Percentiles rank a stretch among this genome's conserved stretches.
Evolutionary conservation across 2,888 invertebrate species (phyloP).

Genomic region (Pseudococcus longispinus): DNA sequence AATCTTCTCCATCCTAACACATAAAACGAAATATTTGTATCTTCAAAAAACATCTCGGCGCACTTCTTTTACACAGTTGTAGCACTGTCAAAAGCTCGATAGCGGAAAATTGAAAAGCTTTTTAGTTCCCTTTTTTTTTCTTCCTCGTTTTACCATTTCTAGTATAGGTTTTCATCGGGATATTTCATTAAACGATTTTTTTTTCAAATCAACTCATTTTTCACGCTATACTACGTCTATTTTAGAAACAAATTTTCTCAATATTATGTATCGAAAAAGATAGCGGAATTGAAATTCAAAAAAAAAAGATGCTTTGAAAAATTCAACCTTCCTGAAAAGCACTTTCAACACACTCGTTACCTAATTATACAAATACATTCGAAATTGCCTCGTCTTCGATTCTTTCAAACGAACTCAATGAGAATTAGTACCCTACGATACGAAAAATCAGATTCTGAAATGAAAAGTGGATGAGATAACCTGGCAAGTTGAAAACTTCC

Average conservation of each 20-base stretch:
- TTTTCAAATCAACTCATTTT: not conserved
- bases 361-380: no score
- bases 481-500: no score
- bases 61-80: constrained; percentile 3
- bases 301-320: not conserved
- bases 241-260: not conserved
- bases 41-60: constrained; percentile 37
- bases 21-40: constrained; percentile 50
- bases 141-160: not conserved
- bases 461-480: no score
- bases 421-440: no score
- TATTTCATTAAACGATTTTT: constrained; percentile 40
- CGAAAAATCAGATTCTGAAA: no score
- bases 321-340: not conserved
- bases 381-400: not conserved
- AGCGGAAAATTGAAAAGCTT: constrained; percentile 24
- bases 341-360: not conserved
- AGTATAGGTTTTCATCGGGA: not conserved
- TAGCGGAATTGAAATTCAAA: not conserved
- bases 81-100: constrained; percentile 24
- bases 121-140: not conserved
- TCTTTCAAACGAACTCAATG: no score
- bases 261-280: not conserved
- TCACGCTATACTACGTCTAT: not conserved
- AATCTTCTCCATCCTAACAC: constrained; percentile 43